Percentiles rank a stretch among this genome's conserved stretches.
Conservation (phyloP, 2,113 vertebrate species). For the Chamaetylas fuelleborni region DNA sequence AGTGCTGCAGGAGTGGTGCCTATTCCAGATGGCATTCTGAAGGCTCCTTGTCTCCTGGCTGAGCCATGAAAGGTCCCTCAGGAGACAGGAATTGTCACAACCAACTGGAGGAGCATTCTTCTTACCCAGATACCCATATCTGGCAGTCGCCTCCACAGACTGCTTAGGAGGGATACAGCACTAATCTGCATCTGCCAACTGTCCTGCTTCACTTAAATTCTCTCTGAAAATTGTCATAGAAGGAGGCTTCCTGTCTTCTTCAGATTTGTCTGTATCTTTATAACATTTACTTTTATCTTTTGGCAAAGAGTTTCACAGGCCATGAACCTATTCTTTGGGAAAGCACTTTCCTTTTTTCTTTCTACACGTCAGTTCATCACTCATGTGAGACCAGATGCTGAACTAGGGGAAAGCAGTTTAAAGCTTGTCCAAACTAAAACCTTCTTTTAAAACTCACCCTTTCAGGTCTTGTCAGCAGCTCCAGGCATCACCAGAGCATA, state of each 20-base stretch:
- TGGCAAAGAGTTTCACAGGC: background rate
- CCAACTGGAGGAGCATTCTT: accelerated
- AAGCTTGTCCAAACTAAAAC: slow-evolving; percentile 36
- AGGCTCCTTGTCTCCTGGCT: background rate
- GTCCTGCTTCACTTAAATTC: background rate
- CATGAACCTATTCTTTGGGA: background rate
- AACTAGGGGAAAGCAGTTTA: slow-evolving; percentile 38
- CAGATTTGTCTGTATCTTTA: background rate
- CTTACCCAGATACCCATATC: background rate
- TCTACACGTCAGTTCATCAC: background rate
- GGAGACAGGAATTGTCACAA: background rate
- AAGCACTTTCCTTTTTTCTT: background rate
- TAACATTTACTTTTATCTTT: background rate
- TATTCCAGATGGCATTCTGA: background rate
- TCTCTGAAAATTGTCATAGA: background rate
- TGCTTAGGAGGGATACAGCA: background rate
- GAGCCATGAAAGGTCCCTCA: background rate
- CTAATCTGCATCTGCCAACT: background rate
- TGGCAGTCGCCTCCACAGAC: background rate
- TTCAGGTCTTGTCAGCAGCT: slow-evolving; percentile 47
- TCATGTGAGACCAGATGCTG: slow-evolving; percentile 26
- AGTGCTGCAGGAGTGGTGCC: background rate
- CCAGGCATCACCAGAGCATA: slow-evolving; percentile 31
- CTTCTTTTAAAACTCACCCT: slow-evolving; percentile 9
- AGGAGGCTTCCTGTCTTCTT: background rate